Percentiles rank a stretch among this genome's conserved stretches.
phyloP scores from a whole-genome alignment of 1,140 invertebrate species.

The Trinorchestia longiramus region DNA sequence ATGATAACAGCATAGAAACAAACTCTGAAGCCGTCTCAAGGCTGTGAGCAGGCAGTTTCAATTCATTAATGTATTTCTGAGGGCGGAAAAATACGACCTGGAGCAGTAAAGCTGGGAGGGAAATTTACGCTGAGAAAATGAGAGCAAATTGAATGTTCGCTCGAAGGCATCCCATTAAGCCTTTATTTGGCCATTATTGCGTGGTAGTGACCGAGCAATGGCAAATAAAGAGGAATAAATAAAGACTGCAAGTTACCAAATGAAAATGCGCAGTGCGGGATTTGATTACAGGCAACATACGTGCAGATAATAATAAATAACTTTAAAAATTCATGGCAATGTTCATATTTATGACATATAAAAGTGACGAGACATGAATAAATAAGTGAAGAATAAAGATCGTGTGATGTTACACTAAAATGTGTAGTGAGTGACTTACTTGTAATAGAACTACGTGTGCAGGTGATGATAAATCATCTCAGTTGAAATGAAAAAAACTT shows the following conservation, averaged over 20 bases:
- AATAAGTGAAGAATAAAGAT: too few relatives aligned
- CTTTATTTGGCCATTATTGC: neutral
- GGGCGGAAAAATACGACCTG: neutral
- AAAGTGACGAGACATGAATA: too few relatives aligned
- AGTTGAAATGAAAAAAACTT: too few relatives aligned
- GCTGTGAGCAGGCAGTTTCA: neutral
- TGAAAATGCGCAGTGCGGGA: neutral
- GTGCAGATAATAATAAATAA: neutral
- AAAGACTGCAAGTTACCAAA: neutral
- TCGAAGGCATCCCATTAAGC: constrained; percentile 6
- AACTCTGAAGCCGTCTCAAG: neutral
- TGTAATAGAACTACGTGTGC: too few relatives aligned
- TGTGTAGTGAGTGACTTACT: too few relatives aligned
- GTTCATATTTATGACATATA: too few relatives aligned
- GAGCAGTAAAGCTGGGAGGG: neutral
- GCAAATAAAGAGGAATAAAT: neutral
- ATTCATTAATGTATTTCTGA: neutral
- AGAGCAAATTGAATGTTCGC: neutral
- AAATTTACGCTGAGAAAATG: neutral
- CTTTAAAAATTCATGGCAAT: too few relatives aligned
- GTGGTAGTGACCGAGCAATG: neutral
- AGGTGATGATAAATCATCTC: too few relatives aligned
- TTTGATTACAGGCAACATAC: neutral
- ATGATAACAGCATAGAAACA: neutral
- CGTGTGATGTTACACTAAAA: too few relatives aligned